Base-by-base conservation (phyloP, 2,888 invertebrate genomes). In the Drosophila formosana region DNA sequence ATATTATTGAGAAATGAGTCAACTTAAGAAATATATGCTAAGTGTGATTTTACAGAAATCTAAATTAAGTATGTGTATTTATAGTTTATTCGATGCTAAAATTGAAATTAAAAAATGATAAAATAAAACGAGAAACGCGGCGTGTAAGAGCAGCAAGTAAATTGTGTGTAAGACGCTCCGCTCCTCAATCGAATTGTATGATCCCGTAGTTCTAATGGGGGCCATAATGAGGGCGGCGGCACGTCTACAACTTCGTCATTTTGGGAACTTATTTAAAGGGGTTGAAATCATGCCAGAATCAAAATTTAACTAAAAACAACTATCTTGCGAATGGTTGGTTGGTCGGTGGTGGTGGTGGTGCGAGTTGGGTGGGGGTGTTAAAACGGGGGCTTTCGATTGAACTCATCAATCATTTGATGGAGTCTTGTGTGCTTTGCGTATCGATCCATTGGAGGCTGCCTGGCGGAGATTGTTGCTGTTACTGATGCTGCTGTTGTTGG, bases 61-160 rank as follows among this genome's bases (percentile, higher is more conserved):
- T 71, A 78, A 66, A 51, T 62, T 57, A 55, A 66, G 56, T 62
- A 73, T 72, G 65, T 68, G 62, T 77, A 73, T 70, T 72, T 71
- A 70, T 87, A 74, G 66, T 89, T 83, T 83, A 89, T 89, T 83
- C 84, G 89, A 87, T 87, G 84, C 63, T 80, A 70, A 76, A 80
- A 65, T 60, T 79, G 84, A 85, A 85, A 82, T 67, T 81, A 70
- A 78, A 80, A 80, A 80, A 66, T 64, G 68, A 71, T 76, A 82
- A 82, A 88, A 80, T 78, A 62, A 69, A 87, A 78, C 66, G 78
- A 77, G 68, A 74, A 80, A 78, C 72, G 81, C 73, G 70, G 70
- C 78, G 72, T 72, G 66, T 56, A 58, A 56, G 69, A 74, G 62
- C 75, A 74, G 79, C 75, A 78, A 66, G 47, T 66, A 46, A 66